Base-by-base conservation (phyloP, 2,888 invertebrate species). In the Heteropelma amictum region DNA sequence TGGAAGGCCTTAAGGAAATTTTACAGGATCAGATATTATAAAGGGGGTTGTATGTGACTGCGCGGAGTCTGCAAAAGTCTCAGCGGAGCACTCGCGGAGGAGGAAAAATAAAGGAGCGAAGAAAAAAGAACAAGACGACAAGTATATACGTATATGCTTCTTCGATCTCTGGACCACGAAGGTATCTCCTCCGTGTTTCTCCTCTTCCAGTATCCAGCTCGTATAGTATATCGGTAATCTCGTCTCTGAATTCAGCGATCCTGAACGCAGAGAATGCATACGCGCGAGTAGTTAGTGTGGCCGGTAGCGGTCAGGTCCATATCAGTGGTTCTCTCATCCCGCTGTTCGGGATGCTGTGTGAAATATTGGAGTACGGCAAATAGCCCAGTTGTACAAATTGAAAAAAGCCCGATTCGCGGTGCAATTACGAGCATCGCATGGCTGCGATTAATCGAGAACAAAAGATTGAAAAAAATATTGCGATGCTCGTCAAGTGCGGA, bases 21-120 rank as follows among this genome's bases (percentile, higher is more conserved):
- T 72, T 72, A 76, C 65, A 77, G 78, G 75, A 79, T 79, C 79
- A 78, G 79, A 79, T 77, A 78, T 64, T 54, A 71, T n/a, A n/a
- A n/a, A n/a, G n/a, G n/a, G 42, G 67, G 45, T 63, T 72, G 67
- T 63, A 60, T 70, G 72, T 64, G 69, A 68, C 64, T 47, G 60
- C 63, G 58, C 54, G 33, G 53, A 69, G 68, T 69, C 69, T 58
- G 71, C 68, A 54, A 72, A 67, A 72, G 19, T 35, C 67, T 72
- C 63, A 26, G 14, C n/a, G 54, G 40, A 19, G 53, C 49, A 61
- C 23, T 51, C 17, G 19, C 21, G 12, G 28, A 19, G 40, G 21
- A n/a, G 10, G 23, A 54, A 8, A 30, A 23, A 35, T 4, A 40
- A 21, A 53, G 14, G n/a, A 47, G 23, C 23, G 4, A 42, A 0